Evolutionary conservation across 1,140 invertebrate genomes (phyloP), one percentile per base, ranked within the genome.

Genomic region (Sitodiplosis mosellana): DNA sequence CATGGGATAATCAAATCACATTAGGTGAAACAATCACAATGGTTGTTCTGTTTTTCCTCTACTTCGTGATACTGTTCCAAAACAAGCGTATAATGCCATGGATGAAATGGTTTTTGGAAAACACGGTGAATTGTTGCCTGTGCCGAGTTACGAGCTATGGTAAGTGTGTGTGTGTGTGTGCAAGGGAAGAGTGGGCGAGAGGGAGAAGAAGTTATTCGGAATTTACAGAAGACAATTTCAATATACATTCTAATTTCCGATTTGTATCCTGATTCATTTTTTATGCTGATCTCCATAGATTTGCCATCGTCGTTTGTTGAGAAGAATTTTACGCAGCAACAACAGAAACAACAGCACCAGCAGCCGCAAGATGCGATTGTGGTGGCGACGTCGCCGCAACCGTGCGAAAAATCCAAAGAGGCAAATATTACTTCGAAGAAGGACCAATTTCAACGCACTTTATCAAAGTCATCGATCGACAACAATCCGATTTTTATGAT

Each of bases 71-170:
- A 14, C 72, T 80, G 47, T 80, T 80, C 50, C 65, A 69, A 50
- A 74, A 73, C 38, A 55, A 54, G 12, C 64, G 64, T 54, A 66
- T 74, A 42, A 61, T 61, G 55, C 56, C 56, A 1, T 53, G 55
- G 47, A 60, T 60, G 12, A 57, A 59, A 12, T 59, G 56, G 12
- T 62, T 64, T 15, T 54, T 64, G 87, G 93, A 58, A 79, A 78
- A 33, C 57, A 67, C 43, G 75, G 94, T 91, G 87, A 80, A 81
- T 78, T 53, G 87, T 89, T 59, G 76, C n/a, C n/a, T n/a, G n/a
- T n/a, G n/a, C 82, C 0, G 54, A 74, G 38, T 63, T 78, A 0
- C 69, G 87, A 20, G 71, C 84, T 34, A 62, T 80, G 2, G 62
- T 83, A 2, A 79, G 83, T 52, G 58, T 51, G 73, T n/a, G 84